A percentile compares a stretch with the other conserved stretches of the same genome.
Evolutionary conservation across 2,113 vertebrate genomes (phyloP).

Genomic region (Pelmatolapia mariae): DNA sequence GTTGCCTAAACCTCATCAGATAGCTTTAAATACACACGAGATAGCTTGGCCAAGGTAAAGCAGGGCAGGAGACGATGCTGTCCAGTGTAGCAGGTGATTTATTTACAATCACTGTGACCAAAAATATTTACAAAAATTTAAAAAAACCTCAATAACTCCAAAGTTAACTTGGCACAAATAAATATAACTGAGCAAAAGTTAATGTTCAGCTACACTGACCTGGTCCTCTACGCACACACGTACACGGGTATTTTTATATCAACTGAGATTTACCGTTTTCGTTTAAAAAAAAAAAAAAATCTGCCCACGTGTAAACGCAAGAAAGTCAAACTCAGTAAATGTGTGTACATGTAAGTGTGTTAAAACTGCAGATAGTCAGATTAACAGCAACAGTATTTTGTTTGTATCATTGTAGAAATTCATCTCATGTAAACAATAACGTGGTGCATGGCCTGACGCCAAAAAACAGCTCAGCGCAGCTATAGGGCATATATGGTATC

Average conservation of each 20-base stretch:
- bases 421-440: background rate
- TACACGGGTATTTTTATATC: background rate
- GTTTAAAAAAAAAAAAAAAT: background rate
- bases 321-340: background rate
- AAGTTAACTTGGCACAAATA: background rate
- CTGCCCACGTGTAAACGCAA: background rate
- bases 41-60: background rate
- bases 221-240: background rate
- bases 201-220: background rate
- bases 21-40: background rate
- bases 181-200: background rate
- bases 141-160: background rate
- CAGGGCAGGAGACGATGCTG: background rate
- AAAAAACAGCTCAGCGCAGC: too few relatives aligned
- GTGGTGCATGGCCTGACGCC: background rate
- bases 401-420: background rate
- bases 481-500: too few relatives aligned
- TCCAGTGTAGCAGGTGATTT: background rate
- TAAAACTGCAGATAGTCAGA: background rate
- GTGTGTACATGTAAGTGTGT: background rate
- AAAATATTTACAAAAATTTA: background rate
- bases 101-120: background rate
- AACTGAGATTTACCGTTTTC: accelerated
- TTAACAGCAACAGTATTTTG: background rate
- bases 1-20: background rate